Percentiles rank a stretch among this genome's conserved stretches.
Conservation (phyloP, 2,888 invertebrate species). For the Microplitis deprimator region DNA sequence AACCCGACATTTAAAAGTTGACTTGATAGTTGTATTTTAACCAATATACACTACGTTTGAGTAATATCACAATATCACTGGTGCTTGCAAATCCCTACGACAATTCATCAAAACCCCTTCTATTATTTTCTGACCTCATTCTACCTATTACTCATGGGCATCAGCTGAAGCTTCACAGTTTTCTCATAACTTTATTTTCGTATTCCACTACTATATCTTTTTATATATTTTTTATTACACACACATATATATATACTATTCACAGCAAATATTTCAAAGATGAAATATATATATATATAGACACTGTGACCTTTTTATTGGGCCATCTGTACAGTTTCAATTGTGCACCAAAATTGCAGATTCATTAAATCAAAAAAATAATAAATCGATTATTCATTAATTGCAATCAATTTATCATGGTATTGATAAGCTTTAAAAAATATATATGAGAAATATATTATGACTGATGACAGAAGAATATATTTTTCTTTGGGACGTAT, state of each 20-base stretch:
- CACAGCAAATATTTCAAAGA: conserved; percentile 28
- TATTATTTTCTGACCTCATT: conserved; percentile 30
- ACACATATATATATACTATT: background rate
- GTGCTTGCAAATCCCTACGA: conserved; percentile 17
- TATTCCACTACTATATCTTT: conserved; percentile 25
- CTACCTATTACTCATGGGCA: conserved; percentile 22
- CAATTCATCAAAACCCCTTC: conserved; percentile 34
- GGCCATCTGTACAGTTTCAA: background rate
- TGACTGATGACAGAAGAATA: background rate
- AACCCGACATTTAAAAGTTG: background rate
- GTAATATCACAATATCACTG: conserved; percentile 16
- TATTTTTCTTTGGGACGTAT: background rate
- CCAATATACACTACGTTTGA: conserved; percentile 36
- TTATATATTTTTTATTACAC: conserved; percentile 12
- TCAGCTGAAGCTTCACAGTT: conserved; percentile 39
- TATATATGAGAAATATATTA: background rate
- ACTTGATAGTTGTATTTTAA: conserved; percentile 6
- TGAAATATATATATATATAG: conserved; percentile 17
- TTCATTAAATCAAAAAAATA: conserved; percentile 25
- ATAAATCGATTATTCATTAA: conserved; percentile 24
- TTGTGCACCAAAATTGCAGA: conserved; percentile 7
- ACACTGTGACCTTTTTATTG: conserved; percentile 7
- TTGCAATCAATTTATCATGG: background rate
- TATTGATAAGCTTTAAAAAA: background rate
- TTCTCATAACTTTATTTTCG: conserved; percentile 42